phyloP scores from a whole-genome alignment of 2,888 invertebrate species.

The Geotrupes spiniger region DNA sequence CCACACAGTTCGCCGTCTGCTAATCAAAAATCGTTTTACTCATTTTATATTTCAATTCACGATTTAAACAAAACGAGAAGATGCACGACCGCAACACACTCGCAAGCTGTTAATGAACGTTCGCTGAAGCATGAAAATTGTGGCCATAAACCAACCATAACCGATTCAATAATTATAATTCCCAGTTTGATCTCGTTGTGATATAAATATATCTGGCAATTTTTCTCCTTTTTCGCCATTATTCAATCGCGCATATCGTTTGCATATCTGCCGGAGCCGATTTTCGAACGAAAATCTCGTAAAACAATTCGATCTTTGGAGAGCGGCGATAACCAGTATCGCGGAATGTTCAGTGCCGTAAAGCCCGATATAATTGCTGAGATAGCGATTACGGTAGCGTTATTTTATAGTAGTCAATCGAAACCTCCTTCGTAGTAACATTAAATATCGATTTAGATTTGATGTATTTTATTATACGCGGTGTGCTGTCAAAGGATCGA shows the following conservation, averaged over 20 bases:
- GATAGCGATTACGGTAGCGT: constrained; percentile 21
- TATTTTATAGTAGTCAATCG: constrained; percentile 12
- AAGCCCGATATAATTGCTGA: constrained; percentile 18
- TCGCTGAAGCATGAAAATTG: constrained; percentile 3
- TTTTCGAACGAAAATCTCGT: not conserved
- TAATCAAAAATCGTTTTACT: too few species aligned
- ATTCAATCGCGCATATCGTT: not conserved
- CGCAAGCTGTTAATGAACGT: not conserved
- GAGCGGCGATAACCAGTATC: constrained; percentile 3
- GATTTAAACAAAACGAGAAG: too few species aligned
- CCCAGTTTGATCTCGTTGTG: not conserved
- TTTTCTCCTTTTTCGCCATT: not conserved
- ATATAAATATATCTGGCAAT: not conserved
- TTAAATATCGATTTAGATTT: constrained; percentile 1
- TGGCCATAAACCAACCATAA: constrained; percentile 2
- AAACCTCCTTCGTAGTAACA: constrained; percentile 1
- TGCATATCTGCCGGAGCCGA: not conserved
- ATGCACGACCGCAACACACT: too few species aligned
- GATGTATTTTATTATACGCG: too few species aligned
- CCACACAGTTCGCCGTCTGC: too few species aligned
- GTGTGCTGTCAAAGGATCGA: too few species aligned
- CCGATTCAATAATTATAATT: constrained; percentile 3
- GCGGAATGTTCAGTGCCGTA: constrained; percentile 16
- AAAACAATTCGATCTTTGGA: not conserved
- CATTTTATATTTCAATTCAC: too few species aligned